Conservation (phyloP, 2,888 invertebrate species). For the Parnassius glacialis region DNA sequence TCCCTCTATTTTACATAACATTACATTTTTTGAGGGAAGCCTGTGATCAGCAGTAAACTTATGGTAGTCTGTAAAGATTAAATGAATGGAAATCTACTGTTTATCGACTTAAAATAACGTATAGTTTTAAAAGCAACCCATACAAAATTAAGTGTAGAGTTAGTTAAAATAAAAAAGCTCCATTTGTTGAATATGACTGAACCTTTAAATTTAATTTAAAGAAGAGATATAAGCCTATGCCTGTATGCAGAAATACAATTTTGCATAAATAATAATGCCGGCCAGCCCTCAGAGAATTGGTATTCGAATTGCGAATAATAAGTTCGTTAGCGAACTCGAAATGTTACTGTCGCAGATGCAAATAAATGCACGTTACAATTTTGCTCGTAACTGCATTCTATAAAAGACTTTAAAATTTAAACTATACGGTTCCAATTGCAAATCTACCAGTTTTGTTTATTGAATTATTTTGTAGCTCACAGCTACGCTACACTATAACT, state of each 20-base stretch:
- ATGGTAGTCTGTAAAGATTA: too few species aligned
- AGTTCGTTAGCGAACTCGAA: slow-evolving; percentile 61
- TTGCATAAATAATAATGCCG: slow-evolving; percentile 23
- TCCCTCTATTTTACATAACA: too few species aligned
- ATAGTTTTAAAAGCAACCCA: too few species aligned
- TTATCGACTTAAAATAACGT: too few species aligned
- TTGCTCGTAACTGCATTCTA: slow-evolving; percentile 40
- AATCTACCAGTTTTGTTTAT: slow-evolving; percentile 13
- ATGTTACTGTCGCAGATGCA: slow-evolving; percentile 48
- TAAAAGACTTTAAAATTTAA: slow-evolving; percentile 24
- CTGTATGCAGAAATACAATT: slow-evolving; percentile 15
- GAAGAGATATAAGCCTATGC: slow-evolving; percentile 22
- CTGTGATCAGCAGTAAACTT: too few species aligned
- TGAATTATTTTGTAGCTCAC: slow-evolving; percentile 21
- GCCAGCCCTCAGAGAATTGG: slow-evolving; percentile 40
- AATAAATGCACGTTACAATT: slow-evolving; percentile 53
- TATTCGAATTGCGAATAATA: slow-evolving; percentile 51
- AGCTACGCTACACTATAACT: slow-evolving; percentile 13
- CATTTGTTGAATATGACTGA: too few species aligned
- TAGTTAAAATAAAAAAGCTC: too few species aligned
- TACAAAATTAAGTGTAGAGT: too few species aligned
- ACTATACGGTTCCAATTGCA: slow-evolving; percentile 1
- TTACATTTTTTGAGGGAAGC: too few species aligned
- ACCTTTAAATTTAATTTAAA: slow-evolving; percentile 17
- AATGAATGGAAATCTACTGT: too few species aligned